A percentile compares a stretch with the other conserved stretches of the same genome.
phyloP scores from a whole-genome alignment of 2,888 invertebrate genomes.

The Pachliopta kotzebuea region DNA sequence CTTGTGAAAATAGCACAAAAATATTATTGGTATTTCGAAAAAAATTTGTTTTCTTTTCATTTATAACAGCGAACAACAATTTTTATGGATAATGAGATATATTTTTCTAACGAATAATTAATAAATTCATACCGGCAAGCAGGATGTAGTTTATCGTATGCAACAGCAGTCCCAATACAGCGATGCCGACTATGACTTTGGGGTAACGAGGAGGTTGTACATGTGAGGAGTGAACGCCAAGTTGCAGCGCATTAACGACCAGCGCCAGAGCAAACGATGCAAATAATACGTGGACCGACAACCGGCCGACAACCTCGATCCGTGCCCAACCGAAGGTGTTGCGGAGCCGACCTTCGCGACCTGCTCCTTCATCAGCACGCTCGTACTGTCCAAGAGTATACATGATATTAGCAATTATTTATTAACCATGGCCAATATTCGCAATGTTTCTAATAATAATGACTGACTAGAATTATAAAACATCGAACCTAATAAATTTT shows the following conservation, averaged over 20 bases:
- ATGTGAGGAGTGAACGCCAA: slow-evolving; percentile 84
- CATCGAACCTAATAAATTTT: no score
- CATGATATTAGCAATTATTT: background rate
- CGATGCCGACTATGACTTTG: slow-evolving; percentile 86
- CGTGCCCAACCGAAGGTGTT: slow-evolving; percentile 97
- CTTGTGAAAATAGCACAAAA: background rate
- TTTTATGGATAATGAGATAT: no score
- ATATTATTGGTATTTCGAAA: background rate
- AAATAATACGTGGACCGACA: slow-evolving; percentile 90
- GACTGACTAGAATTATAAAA: no score
- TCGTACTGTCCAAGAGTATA: slow-evolving; percentile 53
- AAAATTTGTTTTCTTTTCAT: background rate
- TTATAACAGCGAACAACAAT: background rate
- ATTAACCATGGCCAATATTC: background rate
- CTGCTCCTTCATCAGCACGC: slow-evolving; percentile 74
- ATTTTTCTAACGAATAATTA: background rate
- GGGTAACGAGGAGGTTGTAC: slow-evolving; percentile 80
- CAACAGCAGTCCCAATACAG: slow-evolving; percentile 88
- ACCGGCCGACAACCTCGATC: slow-evolving; percentile 91
- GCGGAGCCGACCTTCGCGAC: slow-evolving; percentile 85
- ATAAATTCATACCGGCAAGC: slow-evolving; percentile 84
- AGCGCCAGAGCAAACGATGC: slow-evolving; percentile 91
- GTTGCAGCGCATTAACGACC: slow-evolving; percentile 90
- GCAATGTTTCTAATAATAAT: background rate
- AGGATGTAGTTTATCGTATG: slow-evolving; percentile 89